Evolutionary conservation across 2,888 invertebrate genomes (phyloP).

Genomic region (Pherbina coryleti): DNA sequence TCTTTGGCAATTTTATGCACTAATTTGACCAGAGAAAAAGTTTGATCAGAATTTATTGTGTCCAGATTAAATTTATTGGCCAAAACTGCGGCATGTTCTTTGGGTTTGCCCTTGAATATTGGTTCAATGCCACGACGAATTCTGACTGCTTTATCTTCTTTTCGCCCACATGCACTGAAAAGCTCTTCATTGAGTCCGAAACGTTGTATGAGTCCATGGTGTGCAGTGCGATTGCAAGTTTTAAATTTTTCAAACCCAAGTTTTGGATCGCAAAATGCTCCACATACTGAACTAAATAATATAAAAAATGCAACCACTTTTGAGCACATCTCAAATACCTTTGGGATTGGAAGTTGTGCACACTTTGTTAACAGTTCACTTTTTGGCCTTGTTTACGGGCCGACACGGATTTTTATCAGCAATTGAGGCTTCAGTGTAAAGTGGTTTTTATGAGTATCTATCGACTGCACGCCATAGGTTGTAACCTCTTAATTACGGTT

Average conservation of each 20-base stretch:
- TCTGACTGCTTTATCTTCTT: not conserved
- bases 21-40: conserved; percentile 74
- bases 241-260: not conserved
- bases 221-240: conserved; percentile 32
- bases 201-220: conserved; percentile 43
- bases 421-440: not conserved
- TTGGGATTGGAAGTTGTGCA: not conserved
- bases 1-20: conserved; percentile 74
- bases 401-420: conserved; percentile 12
- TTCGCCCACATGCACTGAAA: conserved; percentile 20
- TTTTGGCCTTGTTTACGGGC: not conserved
- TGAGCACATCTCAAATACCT: not conserved
- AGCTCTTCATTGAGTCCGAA: conserved; percentile 46
- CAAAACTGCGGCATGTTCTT: conserved; percentile 73
- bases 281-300: not conserved
- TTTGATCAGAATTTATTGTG: conserved; percentile 70
- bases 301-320: not conserved
- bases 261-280: not conserved
- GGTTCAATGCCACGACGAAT: conserved; percentile 70
- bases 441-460: not conserved
- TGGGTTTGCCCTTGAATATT: conserved; percentile 73
- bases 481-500: conserved; percentile 47
- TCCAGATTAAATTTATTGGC: conserved; percentile 71
- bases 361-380: not conserved
- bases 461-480: conserved; percentile 51